Evolutionary conservation across 2,113 vertebrate genomes (phyloP), one percentile per base, ranked within the genome.

Genomic region (Pteropus alecto): DNA sequence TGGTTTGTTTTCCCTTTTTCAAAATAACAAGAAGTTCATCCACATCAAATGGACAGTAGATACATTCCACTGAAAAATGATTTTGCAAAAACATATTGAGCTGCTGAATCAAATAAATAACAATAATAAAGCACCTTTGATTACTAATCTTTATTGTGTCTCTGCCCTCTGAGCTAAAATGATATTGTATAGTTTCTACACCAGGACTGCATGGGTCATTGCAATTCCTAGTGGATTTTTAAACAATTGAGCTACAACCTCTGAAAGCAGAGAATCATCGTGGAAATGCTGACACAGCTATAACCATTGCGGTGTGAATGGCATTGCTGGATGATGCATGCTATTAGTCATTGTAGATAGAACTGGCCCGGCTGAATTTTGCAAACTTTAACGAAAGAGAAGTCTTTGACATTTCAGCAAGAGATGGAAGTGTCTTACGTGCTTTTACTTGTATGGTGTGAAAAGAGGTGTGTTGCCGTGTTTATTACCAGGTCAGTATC

Each of bases 401-500:
- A 97, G 84, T 93, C 2, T 94, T 98, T 98, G 95, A 98, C 98
- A 98, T 95, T 96, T 95, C 96, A 92, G 65, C 88, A 61, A 95
- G 95, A 98, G 98, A 95, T n/a, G 30, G n/a, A 95, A 97, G 87
- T 76, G 77, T 81, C 97, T 97, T 87, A 70, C 22, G 3, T 97
- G 95, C 48, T 97, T 98, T 97, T 97, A 92, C 98, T 96, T 98
- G 89, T 96, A 79, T 95, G 86, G 71, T 91, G 77, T 94, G 95
- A 96, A 84, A 87, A 90, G 94, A 93, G 61, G 56, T 88, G 77
- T 96, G 87, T 96, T 96, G 93, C 13, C 82, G 90, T 98, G 98
- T 98, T 98, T 98, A 98, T 97, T 97, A 97, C 95, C 65, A 78
- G 98, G 98, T 99, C 98, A 98, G 95, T 95, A 97, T 98, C 98